Evolutionary conservation across 2,113 vertebrate species (phyloP).

Genomic region (Mustelus asterias): DNA sequence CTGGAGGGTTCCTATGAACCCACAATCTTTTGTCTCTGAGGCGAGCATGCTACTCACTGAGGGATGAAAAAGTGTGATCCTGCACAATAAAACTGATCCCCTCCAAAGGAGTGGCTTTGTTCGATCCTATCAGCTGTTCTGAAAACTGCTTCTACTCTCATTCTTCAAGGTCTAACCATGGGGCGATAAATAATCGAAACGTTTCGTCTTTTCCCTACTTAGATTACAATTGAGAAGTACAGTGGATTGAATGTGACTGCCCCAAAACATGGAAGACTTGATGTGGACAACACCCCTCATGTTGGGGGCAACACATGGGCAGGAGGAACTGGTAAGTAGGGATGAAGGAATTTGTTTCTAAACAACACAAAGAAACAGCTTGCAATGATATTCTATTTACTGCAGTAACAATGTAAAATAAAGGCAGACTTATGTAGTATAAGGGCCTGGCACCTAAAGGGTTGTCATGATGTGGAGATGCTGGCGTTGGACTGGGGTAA

Average conservation of each 20-base stretch:
- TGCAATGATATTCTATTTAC: neutral
- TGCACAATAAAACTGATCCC: neutral
- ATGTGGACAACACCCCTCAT: slow-evolving; percentile 74
- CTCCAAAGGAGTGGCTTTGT: neutral
- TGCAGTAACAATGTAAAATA: neutral
- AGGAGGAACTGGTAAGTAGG: slow-evolving; percentile 79
- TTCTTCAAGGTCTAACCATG: neutral
- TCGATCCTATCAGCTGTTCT: neutral
- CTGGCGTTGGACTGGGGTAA: no score
- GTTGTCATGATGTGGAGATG: no score
- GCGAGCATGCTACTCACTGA: neutral
- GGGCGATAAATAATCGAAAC: neutral
- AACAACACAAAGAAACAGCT: neutral
- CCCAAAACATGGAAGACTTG: slow-evolving; percentile 87
- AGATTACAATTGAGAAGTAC: slow-evolving; percentile 88
- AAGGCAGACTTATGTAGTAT: no score
- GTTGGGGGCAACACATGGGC: slow-evolving; percentile 93
- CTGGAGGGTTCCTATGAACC: neutral
- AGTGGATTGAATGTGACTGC: slow-evolving; percentile 79
- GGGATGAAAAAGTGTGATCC: neutral
- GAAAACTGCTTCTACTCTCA: neutral
- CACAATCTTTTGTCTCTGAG: neutral
- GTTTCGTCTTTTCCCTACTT: slow-evolving; percentile 42
- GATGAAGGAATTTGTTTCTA: neutral
- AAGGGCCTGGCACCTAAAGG: no score